phyloP scores from a whole-genome alignment of 92 coral and sea anemone species.

The Actinostola sp. region DNA sequence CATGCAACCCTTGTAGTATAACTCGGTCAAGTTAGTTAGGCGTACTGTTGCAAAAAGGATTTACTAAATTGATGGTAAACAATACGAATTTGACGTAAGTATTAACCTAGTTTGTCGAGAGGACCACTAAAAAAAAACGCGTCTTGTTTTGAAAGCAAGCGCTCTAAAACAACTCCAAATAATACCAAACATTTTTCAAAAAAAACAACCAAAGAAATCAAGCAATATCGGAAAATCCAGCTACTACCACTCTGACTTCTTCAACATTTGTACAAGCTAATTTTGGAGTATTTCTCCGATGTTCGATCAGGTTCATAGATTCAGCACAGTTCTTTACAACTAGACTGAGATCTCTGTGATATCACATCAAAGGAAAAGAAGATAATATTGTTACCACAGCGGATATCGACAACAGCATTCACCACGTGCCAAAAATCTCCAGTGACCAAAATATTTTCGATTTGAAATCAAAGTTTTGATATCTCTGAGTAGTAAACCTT shows the following conservation, averaged over 20 bases:
- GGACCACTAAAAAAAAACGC: background rate
- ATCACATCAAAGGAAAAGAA: background rate
- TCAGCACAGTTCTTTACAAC: no score
- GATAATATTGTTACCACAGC: no score
- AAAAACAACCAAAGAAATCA: no score
- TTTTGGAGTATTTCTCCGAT: no score
- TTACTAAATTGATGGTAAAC: conserved; percentile 78
- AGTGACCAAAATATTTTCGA: conserved; percentile 2
- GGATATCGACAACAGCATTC: no score
- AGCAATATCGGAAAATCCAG: no score
- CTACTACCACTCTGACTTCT: no score
- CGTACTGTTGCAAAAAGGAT: conserved; percentile 51
- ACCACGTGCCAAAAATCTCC: conserved; percentile 2
- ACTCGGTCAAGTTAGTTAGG: no score
- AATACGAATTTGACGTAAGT: conserved; percentile 31
- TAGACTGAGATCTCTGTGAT: background rate
- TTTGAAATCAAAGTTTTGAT: conserved; percentile 4
- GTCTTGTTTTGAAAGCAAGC: conserved; percentile 3
- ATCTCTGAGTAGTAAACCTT: background rate
- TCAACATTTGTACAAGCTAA: no score
- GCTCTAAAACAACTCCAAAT: background rate
- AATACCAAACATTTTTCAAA: no score
- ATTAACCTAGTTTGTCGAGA: background rate
- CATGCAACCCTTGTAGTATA: background rate
- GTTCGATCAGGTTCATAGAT: no score